These are phyloP conservation scores for Planiliza haematocheilus DNA, from an alignment of 2,113 vertebrate species.

Conservation along the genomic window DNA sequence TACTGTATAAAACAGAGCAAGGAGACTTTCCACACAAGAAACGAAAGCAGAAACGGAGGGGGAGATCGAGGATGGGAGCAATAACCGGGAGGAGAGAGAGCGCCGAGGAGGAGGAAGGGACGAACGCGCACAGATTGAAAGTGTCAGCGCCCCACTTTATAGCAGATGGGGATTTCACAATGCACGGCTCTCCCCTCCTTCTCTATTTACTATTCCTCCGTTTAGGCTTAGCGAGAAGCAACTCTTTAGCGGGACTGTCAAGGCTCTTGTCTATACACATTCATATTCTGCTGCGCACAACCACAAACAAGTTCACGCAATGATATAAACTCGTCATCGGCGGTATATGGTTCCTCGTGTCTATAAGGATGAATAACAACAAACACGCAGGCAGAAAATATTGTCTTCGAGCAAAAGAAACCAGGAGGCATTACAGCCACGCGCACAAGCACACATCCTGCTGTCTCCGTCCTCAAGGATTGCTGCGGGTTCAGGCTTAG, in stretches of 20 bases:
- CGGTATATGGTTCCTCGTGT: slow-evolving; percentile 44
- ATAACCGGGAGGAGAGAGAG: slow-evolving; percentile 46
- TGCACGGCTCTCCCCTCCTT: slow-evolving; percentile 63
- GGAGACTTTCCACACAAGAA: slow-evolving; percentile 48
- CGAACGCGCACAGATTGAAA: slow-evolving; percentile 69
- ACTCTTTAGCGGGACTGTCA: slow-evolving; percentile 65
- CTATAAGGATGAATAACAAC: slow-evolving; percentile 54
- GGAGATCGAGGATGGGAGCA: slow-evolving; percentile 61
- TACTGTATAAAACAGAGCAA: slow-evolving; percentile 46
- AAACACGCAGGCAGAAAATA: slow-evolving; percentile 2
- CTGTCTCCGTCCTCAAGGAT: slow-evolving; percentile 61
- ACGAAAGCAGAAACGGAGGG: slow-evolving; percentile 54
- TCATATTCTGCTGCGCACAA: slow-evolving; percentile 50
- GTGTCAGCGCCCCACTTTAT: slow-evolving; percentile 74
- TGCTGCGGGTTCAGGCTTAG: slow-evolving; percentile 58
- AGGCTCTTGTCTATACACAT: slow-evolving; percentile 56
- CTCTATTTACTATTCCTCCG: slow-evolving; percentile 73
- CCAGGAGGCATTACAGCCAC: slow-evolving; percentile 11
- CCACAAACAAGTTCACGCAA: slow-evolving; percentile 40
- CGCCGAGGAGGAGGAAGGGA: slow-evolving; percentile 44
- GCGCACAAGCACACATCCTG: slow-evolving; percentile 37
- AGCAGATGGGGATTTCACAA: slow-evolving; percentile 79
- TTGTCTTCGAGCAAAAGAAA: slow-evolving; percentile 32
- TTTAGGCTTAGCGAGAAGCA: slow-evolving; percentile 68
- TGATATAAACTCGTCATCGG: slow-evolving; percentile 57